These are phyloP conservation scores for Fratercula arctica DNA, from an alignment of 2,797 vertebrate species.

Conservation along the genomic window DNA sequence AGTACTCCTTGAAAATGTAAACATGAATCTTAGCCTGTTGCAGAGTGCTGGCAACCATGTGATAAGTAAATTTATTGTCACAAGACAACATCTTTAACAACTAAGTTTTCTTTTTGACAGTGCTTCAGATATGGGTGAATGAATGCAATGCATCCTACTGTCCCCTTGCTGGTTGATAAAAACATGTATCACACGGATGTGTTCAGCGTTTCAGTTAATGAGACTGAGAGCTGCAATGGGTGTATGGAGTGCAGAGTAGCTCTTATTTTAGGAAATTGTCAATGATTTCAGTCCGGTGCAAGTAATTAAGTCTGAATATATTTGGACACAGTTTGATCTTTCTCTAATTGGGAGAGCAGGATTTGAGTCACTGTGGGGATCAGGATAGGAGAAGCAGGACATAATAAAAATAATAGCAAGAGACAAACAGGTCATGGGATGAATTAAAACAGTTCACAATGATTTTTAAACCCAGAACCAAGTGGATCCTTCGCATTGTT, in stretches of 20 bases:
- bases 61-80: not conserved
- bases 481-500: not conserved
- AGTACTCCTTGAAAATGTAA: not conserved
- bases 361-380: slow-evolving; percentile 18
- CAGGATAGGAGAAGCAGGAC: not conserved
- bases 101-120: not conserved
- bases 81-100: not conserved
- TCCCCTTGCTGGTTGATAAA: not conserved
- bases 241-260: not conserved
- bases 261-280: slow-evolving; percentile 35
- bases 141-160: not conserved
- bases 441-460: not conserved
- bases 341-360: not conserved
- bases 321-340: slow-evolving; percentile 36
- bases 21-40: not conserved
- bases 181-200: not conserved
- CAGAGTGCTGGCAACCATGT: not conserved
- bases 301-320: slow-evolving; percentile 39
- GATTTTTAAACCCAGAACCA: not conserved
- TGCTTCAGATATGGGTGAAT: not conserved
- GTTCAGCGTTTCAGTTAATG: not conserved
- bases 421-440: not conserved
- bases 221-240: not conserved
- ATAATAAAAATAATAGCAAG: not conserved
- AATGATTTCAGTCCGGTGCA: slow-evolving; percentile 20